phyloP scores from a whole-genome alignment of 2,888 invertebrate genomes.

The Yponomeuta plumbellus region DNA sequence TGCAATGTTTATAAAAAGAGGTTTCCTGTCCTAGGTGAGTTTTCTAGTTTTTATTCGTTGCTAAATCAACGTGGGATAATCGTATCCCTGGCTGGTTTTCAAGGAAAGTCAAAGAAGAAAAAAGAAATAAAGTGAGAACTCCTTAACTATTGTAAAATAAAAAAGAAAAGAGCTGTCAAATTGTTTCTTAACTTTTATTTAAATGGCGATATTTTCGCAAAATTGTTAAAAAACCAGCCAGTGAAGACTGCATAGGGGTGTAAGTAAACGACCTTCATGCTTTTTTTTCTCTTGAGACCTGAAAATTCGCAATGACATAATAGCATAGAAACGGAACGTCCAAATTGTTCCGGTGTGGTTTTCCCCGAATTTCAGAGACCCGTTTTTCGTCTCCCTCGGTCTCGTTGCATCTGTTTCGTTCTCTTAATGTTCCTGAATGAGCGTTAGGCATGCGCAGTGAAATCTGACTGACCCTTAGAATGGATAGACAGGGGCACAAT shows the following conservation, averaged over 20 bases:
- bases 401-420: slow-evolving; percentile 38
- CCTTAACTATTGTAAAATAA: neutral
- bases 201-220: neutral
- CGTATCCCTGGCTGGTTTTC: neutral
- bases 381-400: slow-evolving; percentile 33
- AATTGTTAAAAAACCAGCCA: neutral
- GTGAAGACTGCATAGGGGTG: neutral
- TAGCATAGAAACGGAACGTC: slow-evolving; percentile 18
- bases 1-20: neutral
- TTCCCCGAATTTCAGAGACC: slow-evolving; percentile 52
- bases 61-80: neutral
- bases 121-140: neutral
- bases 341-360: slow-evolving; percentile 34
- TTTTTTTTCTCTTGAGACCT: neutral
- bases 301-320: slow-evolving; percentile 23
- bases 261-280: neutral
- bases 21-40: neutral
- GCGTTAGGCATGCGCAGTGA: slow-evolving; percentile 57
- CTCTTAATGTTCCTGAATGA: slow-evolving; percentile 56
- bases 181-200: neutral
- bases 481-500: slow-evolving; percentile 16
- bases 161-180: neutral
- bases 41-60: neutral
- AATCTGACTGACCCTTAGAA: slow-evolving; percentile 27
- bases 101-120: neutral